Percentiles rank a stretch among this genome's conserved stretches.
These are phyloP conservation scores for Pandemis corylana DNA, from an alignment of 2,888 invertebrate species.

Conservation along the genomic window DNA sequence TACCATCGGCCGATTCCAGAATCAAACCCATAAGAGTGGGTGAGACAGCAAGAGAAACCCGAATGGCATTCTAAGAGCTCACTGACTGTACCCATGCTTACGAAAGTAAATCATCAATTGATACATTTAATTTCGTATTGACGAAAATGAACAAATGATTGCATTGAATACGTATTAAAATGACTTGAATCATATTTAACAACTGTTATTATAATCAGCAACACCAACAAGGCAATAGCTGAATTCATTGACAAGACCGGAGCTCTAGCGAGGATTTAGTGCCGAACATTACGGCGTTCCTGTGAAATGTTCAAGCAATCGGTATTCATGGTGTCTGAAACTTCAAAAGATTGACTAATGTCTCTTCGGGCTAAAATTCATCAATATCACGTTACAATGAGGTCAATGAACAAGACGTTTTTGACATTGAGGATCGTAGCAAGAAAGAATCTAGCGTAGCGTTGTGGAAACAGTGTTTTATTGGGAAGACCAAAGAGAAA, in stretches of 20 bases:
- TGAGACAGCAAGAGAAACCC: no score
- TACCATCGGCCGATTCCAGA: no score
- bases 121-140: not conserved
- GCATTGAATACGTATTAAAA: not conserved
- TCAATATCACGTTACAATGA: conserved; percentile 46
- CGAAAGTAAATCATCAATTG: not conserved
- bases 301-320: conserved; percentile 55
- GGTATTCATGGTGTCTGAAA: conserved; percentile 64
- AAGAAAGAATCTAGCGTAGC: not conserved
- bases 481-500: not conserved
- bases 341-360: conserved; percentile 59
- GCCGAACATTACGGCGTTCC: conserved; percentile 47
- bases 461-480: not conserved
- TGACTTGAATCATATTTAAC: not conserved
- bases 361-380: conserved; percentile 46
- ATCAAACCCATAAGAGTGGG: no score
- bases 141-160: not conserved
- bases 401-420: not conserved
- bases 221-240: not conserved
- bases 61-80: no score
- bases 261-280: conserved; percentile 52
- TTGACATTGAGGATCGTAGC: not conserved
- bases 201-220: conserved; percentile 10
- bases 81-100: no score
- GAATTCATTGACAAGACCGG: conserved; percentile 10